Base-by-base conservation (phyloP, 2,888 invertebrate genomes). In the Machimus rusticus region DNA sequence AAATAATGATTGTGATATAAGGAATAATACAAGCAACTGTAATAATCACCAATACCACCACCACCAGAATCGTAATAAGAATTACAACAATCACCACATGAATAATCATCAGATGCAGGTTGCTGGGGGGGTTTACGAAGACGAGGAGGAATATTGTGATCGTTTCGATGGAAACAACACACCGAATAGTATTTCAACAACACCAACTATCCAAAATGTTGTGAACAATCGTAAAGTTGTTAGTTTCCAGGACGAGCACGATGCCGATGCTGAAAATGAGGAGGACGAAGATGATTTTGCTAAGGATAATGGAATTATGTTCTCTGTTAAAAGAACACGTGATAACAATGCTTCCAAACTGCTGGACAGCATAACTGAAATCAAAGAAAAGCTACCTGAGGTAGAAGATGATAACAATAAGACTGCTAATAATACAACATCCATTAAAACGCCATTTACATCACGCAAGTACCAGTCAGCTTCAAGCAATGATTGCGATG, bases 301-400 rank as follows among this genome's bases (percentile, higher is more conserved):
- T 84, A 82, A 84, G 74, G 74, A 88, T 74, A 43, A 86, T 74
- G 74, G 76, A 86, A 77, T 86, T 34, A 81, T 74, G 74, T 78
- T 87, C 51, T 66, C 78, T 55, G 86, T 76, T 31, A 76, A 86
- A 85, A 85, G 85, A 86, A 86, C 77, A 79, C 51, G 74, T 84
- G 86, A 88, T 86, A 46, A 87, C 74, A 78, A 85, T 23, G 78
- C 86, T 77, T 76, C 86, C 74, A 88, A 77, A 77, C n/a, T 91
- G 90, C 91, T 92, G 90, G 91, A 91, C 91, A 92, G 92, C 92
- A 92, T 92, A 91, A 91, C 91, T 90, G 92, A 92, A 91, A 90
- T 92, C 90, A 92, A 91, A 90, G 92, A 91, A 91, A 92, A 91
- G 91, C 91, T 92, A 91, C 92, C 92, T 91, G 91, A 91, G 90